Conservation (phyloP, 2,888 invertebrate species). For the Druceiella hillmani region DNA sequence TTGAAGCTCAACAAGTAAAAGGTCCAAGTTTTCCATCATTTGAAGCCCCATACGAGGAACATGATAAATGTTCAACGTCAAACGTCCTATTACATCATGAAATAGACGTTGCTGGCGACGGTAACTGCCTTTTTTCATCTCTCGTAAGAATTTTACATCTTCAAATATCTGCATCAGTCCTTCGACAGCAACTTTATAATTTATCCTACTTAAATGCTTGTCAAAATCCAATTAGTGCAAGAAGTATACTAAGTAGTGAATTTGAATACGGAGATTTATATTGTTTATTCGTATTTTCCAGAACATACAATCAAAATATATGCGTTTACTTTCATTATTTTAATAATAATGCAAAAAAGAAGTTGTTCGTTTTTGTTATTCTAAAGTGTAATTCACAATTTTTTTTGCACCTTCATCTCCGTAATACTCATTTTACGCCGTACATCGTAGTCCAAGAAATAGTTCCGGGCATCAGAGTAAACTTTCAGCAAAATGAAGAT, state of each 20-base stretch:
- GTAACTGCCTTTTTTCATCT: constrained; percentile 5
- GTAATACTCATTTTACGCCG: constrained; percentile 4
- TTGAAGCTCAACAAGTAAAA: constrained; percentile 1
- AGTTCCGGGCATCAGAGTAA: too few species aligned
- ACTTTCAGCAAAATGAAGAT: too few species aligned
- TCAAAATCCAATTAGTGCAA: constrained; percentile 2
- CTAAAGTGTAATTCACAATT: not conserved
- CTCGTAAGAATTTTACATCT: constrained; percentile 5
- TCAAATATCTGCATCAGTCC: constrained; percentile 3
- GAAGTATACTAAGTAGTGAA: constrained; percentile 4
- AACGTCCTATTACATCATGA: constrained; percentile 3
- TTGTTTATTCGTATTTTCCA: constrained; percentile 3
- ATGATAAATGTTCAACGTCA: constrained; percentile 4
- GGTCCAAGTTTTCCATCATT: constrained; percentile 4
- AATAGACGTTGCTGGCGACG: constrained; percentile 2
- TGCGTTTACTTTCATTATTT: constrained; percentile 2
- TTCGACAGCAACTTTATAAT: not conserved
- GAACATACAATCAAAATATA: constrained; percentile 2
- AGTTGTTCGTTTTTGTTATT: not conserved
- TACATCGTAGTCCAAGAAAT: constrained; percentile 1
- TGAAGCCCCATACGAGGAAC: constrained; percentile 4
- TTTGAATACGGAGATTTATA: constrained; percentile 4
- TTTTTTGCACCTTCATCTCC: constrained; percentile 3
- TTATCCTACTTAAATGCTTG: too few species aligned
- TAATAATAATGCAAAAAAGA: constrained; percentile 4